phyloP scores from a whole-genome alignment of 2,888 invertebrate genomes.

The Gymnosoma rotundatum region DNA sequence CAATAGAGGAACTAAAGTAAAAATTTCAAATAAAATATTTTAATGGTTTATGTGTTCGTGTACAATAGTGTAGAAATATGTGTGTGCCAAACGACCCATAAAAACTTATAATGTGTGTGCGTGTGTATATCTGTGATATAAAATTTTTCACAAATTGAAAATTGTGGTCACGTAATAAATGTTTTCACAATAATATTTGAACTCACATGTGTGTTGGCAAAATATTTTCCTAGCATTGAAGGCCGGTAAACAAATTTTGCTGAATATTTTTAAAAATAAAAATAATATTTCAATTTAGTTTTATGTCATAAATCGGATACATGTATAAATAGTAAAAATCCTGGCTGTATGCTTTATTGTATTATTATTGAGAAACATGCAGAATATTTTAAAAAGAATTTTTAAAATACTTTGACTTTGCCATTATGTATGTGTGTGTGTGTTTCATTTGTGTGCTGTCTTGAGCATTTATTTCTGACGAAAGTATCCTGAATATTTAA shows the following conservation, averaged over 20 bases:
- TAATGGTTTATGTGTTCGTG: neutral
- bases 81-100: conserved; percentile 1
- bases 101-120: conserved; percentile 11
- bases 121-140: conserved; percentile 6
- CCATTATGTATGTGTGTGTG: no score
- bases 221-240: neutral
- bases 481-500: no score
- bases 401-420: no score
- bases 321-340: no score
- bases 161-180: conserved; percentile 59
- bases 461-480: no score
- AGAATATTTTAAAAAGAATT: no score
- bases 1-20: neutral
- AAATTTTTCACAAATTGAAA: conserved; percentile 51
- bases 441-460: no score
- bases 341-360: no score
- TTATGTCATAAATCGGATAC: no score
- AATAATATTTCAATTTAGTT: neutral
- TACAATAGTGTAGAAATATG: no score
- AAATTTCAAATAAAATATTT: conserved; percentile 27
- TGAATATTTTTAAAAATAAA: neutral
- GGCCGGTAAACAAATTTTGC: neutral
- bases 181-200: conserved; percentile 34
- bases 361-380: no score
- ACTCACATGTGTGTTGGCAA: conserved; percentile 36